Conservation (phyloP, 2,888 invertebrate genomes). For the Operophtera brumata region DNA sequence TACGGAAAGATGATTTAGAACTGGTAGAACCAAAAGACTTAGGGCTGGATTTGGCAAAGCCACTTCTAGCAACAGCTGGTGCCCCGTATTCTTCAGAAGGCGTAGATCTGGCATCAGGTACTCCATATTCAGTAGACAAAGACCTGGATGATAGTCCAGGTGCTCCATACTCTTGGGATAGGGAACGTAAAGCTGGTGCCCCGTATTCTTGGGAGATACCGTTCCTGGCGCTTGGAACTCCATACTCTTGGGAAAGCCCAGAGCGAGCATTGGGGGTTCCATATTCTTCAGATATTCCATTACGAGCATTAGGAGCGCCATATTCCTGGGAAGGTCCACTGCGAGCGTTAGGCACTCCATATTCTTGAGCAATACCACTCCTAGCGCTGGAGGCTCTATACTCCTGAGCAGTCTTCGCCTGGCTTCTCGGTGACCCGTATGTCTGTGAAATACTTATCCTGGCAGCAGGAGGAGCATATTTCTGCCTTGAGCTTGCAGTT, state of each 20-base stretch:
- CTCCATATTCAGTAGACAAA: slow-evolving; percentile 28
- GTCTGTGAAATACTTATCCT: slow-evolving; percentile 27
- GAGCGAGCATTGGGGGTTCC: slow-evolving; percentile 37
- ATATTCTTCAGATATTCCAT: slow-evolving; percentile 41
- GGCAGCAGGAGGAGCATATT: slow-evolving; percentile 24
- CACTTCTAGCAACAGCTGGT: slow-evolving; percentile 36
- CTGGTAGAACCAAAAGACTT: background rate
- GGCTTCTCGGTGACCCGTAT: slow-evolving; percentile 28
- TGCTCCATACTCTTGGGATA: slow-evolving; percentile 30
- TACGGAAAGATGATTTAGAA: slow-evolving; percentile 6
- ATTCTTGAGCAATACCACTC: slow-evolving; percentile 17
- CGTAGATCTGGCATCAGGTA: slow-evolving; percentile 25
- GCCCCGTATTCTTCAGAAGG: slow-evolving; percentile 53
- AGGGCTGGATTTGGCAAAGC: background rate
- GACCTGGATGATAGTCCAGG: slow-evolving; percentile 24
- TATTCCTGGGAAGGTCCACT: slow-evolving; percentile 40
- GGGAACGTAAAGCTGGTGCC: slow-evolving; percentile 14
- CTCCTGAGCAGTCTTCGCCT: slow-evolving; percentile 21
- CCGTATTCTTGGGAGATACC: slow-evolving; percentile 19
- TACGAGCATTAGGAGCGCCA: slow-evolving; percentile 39
- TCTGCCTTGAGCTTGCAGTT: slow-evolving; percentile 18
- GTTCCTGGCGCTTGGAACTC: slow-evolving; percentile 9
- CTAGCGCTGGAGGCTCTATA: slow-evolving; percentile 41
- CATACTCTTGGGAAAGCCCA: slow-evolving; percentile 38
- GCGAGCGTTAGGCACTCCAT: background rate